These are phyloP conservation scores for Sipha maydis DNA, from an alignment of 2,888 invertebrate species.

Conservation along the genomic window DNA sequence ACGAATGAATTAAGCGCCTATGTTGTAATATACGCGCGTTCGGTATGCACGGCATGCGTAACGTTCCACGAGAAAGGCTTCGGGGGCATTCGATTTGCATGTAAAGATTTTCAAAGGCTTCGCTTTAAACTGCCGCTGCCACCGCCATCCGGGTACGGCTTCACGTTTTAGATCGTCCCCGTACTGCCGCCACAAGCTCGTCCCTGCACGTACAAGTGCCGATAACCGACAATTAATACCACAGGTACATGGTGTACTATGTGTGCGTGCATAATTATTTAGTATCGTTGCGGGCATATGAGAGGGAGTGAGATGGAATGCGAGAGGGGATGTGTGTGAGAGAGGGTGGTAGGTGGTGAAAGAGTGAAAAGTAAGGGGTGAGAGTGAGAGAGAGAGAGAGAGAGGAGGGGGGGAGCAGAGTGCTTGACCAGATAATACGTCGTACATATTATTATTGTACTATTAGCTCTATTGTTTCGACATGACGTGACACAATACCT, in stretches of 20 bases:
- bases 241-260: not conserved
- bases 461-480: constrained; percentile 39
- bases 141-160: constrained; percentile 31
- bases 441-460: not conserved
- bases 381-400: too few relatives aligned
- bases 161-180: constrained; percentile 37
- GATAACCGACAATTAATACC: not conserved
- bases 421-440: too few relatives aligned
- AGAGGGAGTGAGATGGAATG: too few relatives aligned
- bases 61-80: constrained; percentile 28
- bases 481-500: constrained; percentile 47
- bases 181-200: not conserved
- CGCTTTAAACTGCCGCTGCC: constrained; percentile 37
- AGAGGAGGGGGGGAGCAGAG: too few relatives aligned
- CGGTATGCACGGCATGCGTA: not conserved
- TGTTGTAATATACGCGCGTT: not conserved
- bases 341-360: too few relatives aligned
- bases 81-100: constrained; percentile 19
- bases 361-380: too few relatives aligned
- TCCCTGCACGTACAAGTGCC: not conserved
- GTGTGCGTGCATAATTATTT: too few relatives aligned
- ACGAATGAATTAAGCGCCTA: too few relatives aligned
- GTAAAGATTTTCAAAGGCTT: constrained; percentile 37
- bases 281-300: too few relatives aligned
- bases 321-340: too few relatives aligned